Conservation (phyloP, 2,797 vertebrate genomes). For the Oreortyx pictus region DNA sequence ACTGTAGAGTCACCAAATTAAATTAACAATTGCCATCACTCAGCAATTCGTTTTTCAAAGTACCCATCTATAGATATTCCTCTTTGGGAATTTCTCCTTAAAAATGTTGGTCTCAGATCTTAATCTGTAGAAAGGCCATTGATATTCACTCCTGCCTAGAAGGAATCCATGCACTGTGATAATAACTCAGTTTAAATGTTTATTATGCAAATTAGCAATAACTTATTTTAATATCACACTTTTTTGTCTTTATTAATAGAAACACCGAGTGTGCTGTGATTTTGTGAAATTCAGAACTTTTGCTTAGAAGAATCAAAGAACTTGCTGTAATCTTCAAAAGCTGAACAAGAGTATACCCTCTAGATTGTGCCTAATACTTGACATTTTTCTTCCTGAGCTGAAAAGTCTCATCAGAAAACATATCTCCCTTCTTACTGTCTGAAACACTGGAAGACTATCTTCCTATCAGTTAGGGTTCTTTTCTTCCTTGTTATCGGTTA, state of each 20-base stretch:
- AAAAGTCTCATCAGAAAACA: conserved; percentile 39
- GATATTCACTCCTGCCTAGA: neutral
- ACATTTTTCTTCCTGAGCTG: conserved; percentile 57
- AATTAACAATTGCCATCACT: neutral
- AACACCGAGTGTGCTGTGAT: neutral
- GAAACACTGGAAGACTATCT: conserved; percentile 48
- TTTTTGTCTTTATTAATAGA: neutral
- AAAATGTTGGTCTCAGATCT: neutral
- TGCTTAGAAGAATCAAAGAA: neutral
- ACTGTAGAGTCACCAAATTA: neutral
- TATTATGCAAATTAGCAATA: neutral
- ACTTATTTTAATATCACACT: neutral
- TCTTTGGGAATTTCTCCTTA: neutral
- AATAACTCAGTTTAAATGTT: neutral
- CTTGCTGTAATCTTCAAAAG: conserved; percentile 20
- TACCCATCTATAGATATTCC: neutral
- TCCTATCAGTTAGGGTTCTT: conserved; percentile 65
- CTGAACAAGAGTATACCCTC: conserved; percentile 38
- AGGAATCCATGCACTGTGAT: neutral
- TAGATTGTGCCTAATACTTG: conserved; percentile 38
- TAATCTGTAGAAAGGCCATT: neutral
- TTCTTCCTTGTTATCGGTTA: conserved; percentile 60
- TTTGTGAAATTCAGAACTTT: neutral
- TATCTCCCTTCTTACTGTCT: conserved; percentile 49
- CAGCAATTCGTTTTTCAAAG: neutral